A percentile compares a stretch with the other conserved stretches of the same genome.
Evolutionary conservation across 2,113 vertebrate species (phyloP).

Genomic region (Leucoraja erinaceus): DNA sequence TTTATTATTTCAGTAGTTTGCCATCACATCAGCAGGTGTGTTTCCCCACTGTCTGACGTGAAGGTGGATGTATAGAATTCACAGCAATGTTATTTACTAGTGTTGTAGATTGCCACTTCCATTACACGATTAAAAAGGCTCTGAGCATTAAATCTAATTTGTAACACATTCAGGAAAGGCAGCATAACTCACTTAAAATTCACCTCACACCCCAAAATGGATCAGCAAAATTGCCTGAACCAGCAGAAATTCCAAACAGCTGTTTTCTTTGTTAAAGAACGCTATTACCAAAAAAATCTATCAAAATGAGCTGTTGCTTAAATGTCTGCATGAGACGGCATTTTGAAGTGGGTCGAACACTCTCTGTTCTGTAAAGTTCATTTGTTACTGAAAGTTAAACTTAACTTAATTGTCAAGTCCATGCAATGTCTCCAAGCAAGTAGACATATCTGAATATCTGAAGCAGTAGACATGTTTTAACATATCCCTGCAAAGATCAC

Average conservation of each 20-base stretch:
- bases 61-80: background rate
- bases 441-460: too few species aligned
- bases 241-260: background rate
- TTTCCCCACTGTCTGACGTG: background rate
- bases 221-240: background rate
- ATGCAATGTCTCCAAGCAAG: background rate
- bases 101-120: background rate
- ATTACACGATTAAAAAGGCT: background rate
- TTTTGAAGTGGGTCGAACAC: background rate
- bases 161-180: background rate
- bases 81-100: background rate
- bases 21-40: background rate
- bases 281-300: background rate
- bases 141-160: slow-evolving; percentile 18
- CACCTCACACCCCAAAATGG: too few species aligned
- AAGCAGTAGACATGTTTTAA: background rate
- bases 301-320: background rate
- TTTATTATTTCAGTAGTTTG: background rate
- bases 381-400: background rate
- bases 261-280: background rate
- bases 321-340: background rate
- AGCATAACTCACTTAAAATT: background rate
- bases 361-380: background rate
- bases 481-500: background rate
- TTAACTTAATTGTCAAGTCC: background rate